A percentile compares a stretch with the other conserved stretches of the same genome.
Conservation (phyloP, 1,140 invertebrate genomes). For the Lepidurus couesii region DNA sequence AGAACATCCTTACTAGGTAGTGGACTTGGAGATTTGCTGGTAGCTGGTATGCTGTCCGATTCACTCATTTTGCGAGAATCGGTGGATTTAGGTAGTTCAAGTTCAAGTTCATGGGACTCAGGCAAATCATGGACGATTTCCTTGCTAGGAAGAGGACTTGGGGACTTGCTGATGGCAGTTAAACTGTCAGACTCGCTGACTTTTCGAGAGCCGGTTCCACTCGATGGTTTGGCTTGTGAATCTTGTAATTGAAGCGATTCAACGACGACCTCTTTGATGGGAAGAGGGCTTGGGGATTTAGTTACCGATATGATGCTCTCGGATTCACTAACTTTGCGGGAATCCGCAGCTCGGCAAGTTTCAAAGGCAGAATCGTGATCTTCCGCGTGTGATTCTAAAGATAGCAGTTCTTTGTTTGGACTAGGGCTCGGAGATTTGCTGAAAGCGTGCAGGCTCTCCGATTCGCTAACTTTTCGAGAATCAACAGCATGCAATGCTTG, state of each 20-base stretch:
- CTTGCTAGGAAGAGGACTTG: conserved; percentile 12
- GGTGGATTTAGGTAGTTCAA: not conserved
- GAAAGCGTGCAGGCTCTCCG: not conserved
- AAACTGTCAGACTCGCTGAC: not conserved
- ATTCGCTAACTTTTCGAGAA: not conserved
- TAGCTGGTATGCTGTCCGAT: not conserved
- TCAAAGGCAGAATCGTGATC: no score
- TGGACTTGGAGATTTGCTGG: no score
- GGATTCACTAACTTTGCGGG: not conserved
- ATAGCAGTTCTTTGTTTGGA: no score
- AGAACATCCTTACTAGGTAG: no score
- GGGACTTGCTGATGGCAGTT: not conserved
- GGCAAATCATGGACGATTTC: not conserved
- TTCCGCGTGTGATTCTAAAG: no score
- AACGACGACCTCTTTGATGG: not conserved
- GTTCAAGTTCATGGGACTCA: not conserved
- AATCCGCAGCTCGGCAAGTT: no score
- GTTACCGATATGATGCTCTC: not conserved
- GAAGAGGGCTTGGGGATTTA: not conserved
- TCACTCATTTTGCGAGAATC: not conserved
- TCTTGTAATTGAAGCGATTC: not conserved
- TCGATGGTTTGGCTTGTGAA: not conserved
- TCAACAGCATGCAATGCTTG: not conserved
- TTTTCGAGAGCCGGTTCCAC: not conserved
- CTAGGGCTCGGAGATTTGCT: not conserved